These are phyloP conservation scores for Cheilosia impressa DNA, from an alignment of 2,888 invertebrate species.

Conservation along the genomic window DNA sequence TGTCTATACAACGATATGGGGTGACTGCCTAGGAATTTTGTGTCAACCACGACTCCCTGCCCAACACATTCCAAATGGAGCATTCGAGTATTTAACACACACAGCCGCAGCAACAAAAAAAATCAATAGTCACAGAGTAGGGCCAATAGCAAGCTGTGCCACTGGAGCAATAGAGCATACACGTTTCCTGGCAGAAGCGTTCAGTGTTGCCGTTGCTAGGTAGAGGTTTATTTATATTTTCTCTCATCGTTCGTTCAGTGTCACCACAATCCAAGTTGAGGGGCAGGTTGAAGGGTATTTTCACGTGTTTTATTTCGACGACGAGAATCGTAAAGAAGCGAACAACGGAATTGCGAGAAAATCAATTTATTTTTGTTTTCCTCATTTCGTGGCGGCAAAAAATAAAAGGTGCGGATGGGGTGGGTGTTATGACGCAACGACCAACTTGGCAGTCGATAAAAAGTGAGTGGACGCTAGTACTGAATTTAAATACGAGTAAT, in stretches of 20 bases:
- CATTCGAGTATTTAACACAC: constrained; percentile 53
- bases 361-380: constrained; percentile 22
- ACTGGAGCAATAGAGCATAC: constrained; percentile 32
- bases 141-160: constrained; percentile 59
- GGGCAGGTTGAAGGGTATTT: constrained; percentile 40
- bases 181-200: constrained; percentile 45
- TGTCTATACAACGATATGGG: constrained; percentile 35
- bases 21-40: constrained; percentile 31
- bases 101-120: constrained; percentile 48
- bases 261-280: constrained; percentile 49
- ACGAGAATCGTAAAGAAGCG: constrained; percentile 26
- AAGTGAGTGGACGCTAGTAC: too few species aligned
- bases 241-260: constrained; percentile 40
- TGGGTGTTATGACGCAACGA: neutral
- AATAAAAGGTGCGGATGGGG: neutral
- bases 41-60: constrained; percentile 50
- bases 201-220: constrained; percentile 39
- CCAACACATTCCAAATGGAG: constrained; percentile 56
- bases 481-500: too few species aligned
- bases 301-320: constrained; percentile 45
- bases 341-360: constrained; percentile 17
- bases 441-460: neutral
- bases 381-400: neutral
- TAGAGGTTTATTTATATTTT: neutral
- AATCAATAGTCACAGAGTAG: constrained; percentile 65